A percentile compares a stretch with the other conserved stretches of the same genome.
Evolutionary conservation across 2,113 vertebrate genomes (phyloP).

Genomic region (Ptychochromis oligacanthus): DNA sequence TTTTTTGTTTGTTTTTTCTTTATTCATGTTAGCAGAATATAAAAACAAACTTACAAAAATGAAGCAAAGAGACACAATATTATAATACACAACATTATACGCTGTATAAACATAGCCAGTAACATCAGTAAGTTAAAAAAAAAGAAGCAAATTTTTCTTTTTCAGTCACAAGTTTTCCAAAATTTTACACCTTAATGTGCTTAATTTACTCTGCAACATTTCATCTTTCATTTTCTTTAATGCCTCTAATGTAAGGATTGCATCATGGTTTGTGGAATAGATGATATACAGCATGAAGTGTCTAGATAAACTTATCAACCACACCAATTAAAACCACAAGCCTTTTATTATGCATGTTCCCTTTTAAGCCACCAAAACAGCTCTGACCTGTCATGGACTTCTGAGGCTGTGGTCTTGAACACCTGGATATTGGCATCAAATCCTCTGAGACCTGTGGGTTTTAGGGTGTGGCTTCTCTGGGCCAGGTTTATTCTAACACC

Average conservation of each 20-base stretch:
- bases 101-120: too few relatives aligned
- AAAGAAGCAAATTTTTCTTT: not conserved
- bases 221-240: not conserved
- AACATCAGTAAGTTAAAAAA: not conserved
- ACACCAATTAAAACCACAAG: not conserved
- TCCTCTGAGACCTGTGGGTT: not conserved
- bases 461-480: not conserved
- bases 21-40: not conserved
- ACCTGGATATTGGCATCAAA: not conserved
- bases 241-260: not conserved
- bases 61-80: not conserved
- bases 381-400: not conserved
- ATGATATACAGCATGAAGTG: not conserved
- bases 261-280: not conserved
- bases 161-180: not conserved
- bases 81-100: too few relatives aligned
- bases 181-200: not conserved
- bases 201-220: not conserved
- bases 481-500: accelerated
- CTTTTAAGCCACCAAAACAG: not conserved
- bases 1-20: not conserved
- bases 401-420: not conserved
- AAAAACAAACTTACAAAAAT: not conserved
- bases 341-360: not conserved
- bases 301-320: not conserved